Evolutionary conservation across 2,113 vertebrate genomes (phyloP), one percentile per base, ranked within the genome.

Genomic region (Stictonetta naevosa): DNA sequence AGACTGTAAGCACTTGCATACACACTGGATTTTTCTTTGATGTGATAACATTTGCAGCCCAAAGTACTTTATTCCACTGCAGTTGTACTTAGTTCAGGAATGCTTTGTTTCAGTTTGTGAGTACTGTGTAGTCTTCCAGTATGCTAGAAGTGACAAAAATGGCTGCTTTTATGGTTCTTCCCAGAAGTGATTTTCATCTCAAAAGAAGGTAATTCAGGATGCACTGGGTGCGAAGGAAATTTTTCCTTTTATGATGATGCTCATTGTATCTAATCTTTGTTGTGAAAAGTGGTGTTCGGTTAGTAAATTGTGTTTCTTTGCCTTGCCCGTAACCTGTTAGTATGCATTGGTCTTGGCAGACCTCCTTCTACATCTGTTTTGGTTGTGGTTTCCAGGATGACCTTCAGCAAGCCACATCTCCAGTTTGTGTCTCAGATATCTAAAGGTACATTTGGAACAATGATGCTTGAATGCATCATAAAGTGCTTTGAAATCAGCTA

Each of bases 401-500:
- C 68, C 14, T 88, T 74, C 40, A 63, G 22, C 50, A 72, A 10
- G 67, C 88, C 13, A 22, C 4, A 71, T 79, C 7, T 17, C 6
- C n/a, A 38, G 9, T 25, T 28, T 20, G 29, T 64, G 15, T 33
- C 48, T 95, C 26, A 8, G 31, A 53, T 89, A 7, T 48, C 15
- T 62, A 76, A 42, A 64, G n/a, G n/a, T 36, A 33, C 50, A 73
- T 44, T 87, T 18, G 28, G 23, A 69, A 19, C 14, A 19, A 0
- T 53, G 16, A 19, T 83, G 53, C 46, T 63, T 55, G 9, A 66
- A 33, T 68, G 11, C 11, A 36, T 59, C 4, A 10, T 59, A 3
- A 71, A 56, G 28, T 80, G 29, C 64, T 92, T 86, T 71, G 72
- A 93, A 88, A 56, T 83, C 28, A 36, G 20, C n/a, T 63, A 46